These are phyloP conservation scores for Pachycephus smyrnensis DNA, from an alignment of 2,888 invertebrate species.

Conservation along the genomic window DNA sequence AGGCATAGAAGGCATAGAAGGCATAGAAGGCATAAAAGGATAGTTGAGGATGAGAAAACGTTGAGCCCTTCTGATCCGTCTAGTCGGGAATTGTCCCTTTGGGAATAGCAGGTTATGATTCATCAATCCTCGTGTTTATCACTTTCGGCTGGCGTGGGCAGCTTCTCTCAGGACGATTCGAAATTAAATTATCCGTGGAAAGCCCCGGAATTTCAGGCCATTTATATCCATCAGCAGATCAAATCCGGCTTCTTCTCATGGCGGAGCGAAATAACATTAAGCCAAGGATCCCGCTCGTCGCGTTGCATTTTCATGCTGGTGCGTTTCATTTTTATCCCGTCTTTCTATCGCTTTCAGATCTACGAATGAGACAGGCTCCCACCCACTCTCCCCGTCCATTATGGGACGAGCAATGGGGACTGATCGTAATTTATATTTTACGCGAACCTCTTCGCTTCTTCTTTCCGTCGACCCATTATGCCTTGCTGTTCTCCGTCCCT, in stretches of 20 bases:
- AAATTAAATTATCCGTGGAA: conserved; percentile 14
- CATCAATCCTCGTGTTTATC: conserved; percentile 7
- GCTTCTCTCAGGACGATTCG: conserved; percentile 8
- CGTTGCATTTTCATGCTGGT: neutral
- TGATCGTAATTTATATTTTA: neutral
- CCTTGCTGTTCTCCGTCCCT: neutral
- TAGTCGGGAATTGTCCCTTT: neutral
- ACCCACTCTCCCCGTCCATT: neutral
- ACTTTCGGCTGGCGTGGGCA: neutral
- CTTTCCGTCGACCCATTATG: neutral
- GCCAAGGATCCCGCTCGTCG: conserved; percentile 6
- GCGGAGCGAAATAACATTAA: conserved; percentile 10
- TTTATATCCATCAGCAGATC: conserved; percentile 19
- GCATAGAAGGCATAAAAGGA: too few relatives aligned
- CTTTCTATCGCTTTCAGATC: conserved; percentile 6
- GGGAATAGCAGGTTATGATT: neutral
- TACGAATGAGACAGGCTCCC: neutral
- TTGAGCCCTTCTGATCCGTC: neutral
- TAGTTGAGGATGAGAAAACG: neutral
- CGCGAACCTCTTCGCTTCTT: neutral
- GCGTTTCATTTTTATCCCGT: neutral
- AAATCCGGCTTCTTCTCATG: neutral
- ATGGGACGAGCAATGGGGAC: neutral
- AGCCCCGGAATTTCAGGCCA: conserved; percentile 7
- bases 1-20: neutral